Conservation (phyloP, 2,797 vertebrate genomes). For the Enteromius anoplus region DNA sequence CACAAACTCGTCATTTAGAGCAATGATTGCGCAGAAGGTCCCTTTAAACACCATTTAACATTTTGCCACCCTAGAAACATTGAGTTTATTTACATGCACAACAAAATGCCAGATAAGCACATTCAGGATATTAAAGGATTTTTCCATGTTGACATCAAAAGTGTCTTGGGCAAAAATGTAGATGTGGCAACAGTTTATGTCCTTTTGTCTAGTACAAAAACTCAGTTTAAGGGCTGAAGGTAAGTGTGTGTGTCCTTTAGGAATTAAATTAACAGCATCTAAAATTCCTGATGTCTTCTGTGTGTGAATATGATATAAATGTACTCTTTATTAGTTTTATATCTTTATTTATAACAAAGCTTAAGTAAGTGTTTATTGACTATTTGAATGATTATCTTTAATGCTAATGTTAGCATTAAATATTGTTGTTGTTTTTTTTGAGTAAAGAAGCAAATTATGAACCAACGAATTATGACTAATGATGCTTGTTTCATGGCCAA, state of each 20-base stretch:
- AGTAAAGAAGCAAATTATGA: constrained; percentile 25
- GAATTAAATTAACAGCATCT: not conserved
- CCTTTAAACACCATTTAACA: constrained; percentile 3
- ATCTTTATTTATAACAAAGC: constrained; percentile 43
- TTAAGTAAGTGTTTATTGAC: constrained; percentile 31
- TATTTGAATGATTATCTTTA: constrained; percentile 4
- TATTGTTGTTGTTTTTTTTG: not conserved
- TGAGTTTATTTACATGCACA: constrained; percentile 19
- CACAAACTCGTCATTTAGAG: constrained; percentile 2
- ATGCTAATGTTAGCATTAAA: not conserved
- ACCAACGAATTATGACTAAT: constrained; percentile 18
- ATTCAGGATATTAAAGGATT: not conserved
- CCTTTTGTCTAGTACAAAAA: not conserved
- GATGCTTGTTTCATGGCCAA: constrained; percentile 1
- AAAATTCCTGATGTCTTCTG: not conserved
- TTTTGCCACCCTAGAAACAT: not conserved
- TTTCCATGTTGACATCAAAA: not conserved
- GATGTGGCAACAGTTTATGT: not conserved
- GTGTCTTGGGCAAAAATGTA: not conserved
- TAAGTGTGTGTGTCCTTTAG: not conserved
- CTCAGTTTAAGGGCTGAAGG: not conserved
- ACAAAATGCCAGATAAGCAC: not conserved
- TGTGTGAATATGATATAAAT: constrained; percentile 11
- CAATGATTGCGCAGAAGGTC: not conserved
- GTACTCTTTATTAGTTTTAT: constrained; percentile 29